Evolutionary conservation across 1,140 invertebrate species (phyloP).

Genomic region (Drosophila orosa): DNA sequence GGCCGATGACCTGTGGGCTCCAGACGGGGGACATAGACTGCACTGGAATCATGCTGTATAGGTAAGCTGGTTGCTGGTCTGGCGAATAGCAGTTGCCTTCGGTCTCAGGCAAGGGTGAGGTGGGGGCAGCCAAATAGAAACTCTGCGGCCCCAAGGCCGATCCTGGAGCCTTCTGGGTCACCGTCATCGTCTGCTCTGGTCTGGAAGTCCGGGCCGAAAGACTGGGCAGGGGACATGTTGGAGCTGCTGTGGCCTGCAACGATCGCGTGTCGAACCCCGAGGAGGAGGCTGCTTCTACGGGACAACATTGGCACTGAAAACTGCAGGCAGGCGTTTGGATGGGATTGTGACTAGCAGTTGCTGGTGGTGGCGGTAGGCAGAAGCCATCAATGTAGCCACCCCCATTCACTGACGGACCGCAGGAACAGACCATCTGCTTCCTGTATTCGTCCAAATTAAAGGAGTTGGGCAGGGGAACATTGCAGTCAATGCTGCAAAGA

Average conservation of each 20-base stretch:
- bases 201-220: background rate
- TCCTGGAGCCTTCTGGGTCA: background rate
- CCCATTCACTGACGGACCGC: background rate
- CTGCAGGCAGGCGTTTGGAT: conserved; percentile 7
- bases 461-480: conserved; percentile 53
- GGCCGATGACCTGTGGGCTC: conserved; percentile 8
- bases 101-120: background rate
- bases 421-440: conserved; percentile 23
- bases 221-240: conserved; percentile 7
- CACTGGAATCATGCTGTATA: conserved; percentile 21
- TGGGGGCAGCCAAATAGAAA: conserved; percentile 7
- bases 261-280: conserved; percentile 9
- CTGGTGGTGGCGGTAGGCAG: background rate
- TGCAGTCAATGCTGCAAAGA: conserved; percentile 57
- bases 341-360: background rate
- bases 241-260: background rate
- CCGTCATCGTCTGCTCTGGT: conserved; percentile 9
- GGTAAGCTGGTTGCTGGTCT: conserved; percentile 10
- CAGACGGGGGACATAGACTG: conserved; percentile 14
- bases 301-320: conserved; percentile 20
- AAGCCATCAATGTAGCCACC: conserved; percentile 11
- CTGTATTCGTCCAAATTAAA: conserved; percentile 48
- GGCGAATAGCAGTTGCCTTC: background rate
- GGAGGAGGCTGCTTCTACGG: conserved; percentile 7
- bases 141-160: conserved; percentile 7